Evolutionary conservation across 1,140 invertebrate species (phyloP).

Genomic region (Stenopsyche tienmushanensis): DNA sequence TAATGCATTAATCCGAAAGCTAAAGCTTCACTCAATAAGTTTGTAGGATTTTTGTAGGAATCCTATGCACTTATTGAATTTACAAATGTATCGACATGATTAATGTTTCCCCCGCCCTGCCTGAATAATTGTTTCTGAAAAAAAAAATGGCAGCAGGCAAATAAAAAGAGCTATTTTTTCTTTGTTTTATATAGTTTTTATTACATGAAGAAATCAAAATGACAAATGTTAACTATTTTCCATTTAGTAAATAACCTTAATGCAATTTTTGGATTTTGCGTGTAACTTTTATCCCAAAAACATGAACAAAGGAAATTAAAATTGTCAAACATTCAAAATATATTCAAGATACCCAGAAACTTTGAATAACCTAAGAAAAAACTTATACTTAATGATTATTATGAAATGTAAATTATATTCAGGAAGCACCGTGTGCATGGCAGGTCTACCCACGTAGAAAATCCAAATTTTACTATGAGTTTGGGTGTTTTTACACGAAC

Average conservation of each 20-base stretch:
- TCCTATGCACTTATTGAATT: no score
- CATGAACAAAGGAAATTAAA: constrained; percentile 34
- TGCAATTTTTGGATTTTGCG: constrained; percentile 9
- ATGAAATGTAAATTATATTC: constrained; percentile 18
- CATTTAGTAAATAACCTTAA: constrained; percentile 18
- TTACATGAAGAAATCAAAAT: background rate
- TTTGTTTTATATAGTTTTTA: background rate
- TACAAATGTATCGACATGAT: no score
- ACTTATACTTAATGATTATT: constrained; percentile 16
- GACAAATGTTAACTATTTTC: constrained; percentile 2
- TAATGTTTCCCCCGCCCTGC: no score
- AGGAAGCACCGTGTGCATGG: constrained; percentile 10
- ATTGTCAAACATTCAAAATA: constrained; percentile 9
- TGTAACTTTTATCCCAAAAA: constrained; percentile 37
- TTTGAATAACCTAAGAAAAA: constrained; percentile 8
- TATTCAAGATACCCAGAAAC: background rate
- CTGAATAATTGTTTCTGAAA: no score
- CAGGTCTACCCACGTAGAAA: no score
- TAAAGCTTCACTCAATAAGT: no score
- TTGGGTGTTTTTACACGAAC: no score
- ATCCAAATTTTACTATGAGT: no score
- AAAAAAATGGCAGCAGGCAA: no score
- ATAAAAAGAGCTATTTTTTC: no score
- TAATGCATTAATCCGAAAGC: no score
- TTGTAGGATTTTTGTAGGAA: no score